These are phyloP conservation scores for Oxyura jamaicensis DNA, from an alignment of 2,113 vertebrate species.

Conservation along the genomic window DNA sequence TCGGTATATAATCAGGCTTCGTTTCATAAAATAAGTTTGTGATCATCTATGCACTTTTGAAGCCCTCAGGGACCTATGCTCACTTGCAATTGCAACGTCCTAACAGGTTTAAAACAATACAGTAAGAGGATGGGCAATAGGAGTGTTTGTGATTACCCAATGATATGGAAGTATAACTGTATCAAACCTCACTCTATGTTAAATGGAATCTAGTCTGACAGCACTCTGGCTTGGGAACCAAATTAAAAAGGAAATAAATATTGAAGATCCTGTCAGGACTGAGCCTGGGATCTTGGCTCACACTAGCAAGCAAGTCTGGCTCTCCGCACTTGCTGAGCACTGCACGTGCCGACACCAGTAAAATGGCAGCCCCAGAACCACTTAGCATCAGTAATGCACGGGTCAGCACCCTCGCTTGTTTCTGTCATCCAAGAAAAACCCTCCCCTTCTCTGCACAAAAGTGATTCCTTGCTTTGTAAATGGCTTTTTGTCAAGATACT, in stretches of 20 bases:
- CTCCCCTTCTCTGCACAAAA: background rate
- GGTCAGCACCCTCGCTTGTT: background rate
- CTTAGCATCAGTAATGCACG: background rate
- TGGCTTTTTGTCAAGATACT: background rate
- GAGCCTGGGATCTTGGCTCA: background rate
- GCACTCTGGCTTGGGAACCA: slow-evolving; percentile 12
- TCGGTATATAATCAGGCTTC: background rate
- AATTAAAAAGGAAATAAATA: slow-evolving; percentile 12
- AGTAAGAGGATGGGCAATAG: background rate
- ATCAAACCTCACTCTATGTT: background rate
- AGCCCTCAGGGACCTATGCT: background rate
- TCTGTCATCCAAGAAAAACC: background rate
- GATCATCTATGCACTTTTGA: background rate
- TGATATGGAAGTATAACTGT: background rate
- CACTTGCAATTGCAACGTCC: background rate
- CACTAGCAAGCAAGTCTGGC: background rate
- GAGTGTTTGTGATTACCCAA: background rate
- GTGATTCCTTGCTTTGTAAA: background rate
- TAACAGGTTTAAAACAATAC: background rate
- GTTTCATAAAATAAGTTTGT: background rate
- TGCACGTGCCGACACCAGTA: background rate
- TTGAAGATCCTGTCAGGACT: background rate
- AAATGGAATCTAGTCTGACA: background rate
- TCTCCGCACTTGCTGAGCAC: rapidly evolving
- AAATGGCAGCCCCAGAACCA: background rate